Conservation (phyloP, 2,113 vertebrate species). For the Embiotoca jacksoni region DNA sequence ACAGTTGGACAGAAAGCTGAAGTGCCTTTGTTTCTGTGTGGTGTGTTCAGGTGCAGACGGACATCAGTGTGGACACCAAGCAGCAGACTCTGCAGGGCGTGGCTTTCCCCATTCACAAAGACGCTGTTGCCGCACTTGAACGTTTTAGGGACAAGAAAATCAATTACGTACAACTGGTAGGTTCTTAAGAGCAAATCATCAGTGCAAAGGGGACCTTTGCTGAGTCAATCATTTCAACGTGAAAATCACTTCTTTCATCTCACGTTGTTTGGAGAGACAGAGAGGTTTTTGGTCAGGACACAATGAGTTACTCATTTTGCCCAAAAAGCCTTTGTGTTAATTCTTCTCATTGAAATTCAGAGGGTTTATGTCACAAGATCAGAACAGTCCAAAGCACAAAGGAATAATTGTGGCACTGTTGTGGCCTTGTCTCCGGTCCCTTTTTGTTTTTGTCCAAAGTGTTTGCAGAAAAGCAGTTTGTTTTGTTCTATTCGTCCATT, state of each 20-base stretch:
- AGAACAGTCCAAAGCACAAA: constrained; percentile 63
- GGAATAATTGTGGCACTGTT: constrained; percentile 44
- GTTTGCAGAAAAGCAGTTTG: not conserved
- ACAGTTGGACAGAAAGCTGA: not conserved
- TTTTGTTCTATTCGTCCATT: not conserved
- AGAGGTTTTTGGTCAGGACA: constrained; percentile 26
- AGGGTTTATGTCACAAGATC: constrained; percentile 61
- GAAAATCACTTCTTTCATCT: not conserved
- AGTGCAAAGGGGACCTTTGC: not conserved
- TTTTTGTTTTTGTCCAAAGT: constrained; percentile 38
- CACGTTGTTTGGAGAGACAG: not conserved
- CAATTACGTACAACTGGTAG: constrained; percentile 97
- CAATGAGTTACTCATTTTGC: constrained; percentile 49
- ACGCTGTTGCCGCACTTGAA: constrained; percentile 91
- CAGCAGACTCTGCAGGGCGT: constrained; percentile 96
- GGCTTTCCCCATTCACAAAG: constrained; percentile 92
- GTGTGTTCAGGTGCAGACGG: constrained; percentile 89
- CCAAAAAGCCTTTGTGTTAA: constrained; percentile 58
- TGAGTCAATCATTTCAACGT: not conserved
- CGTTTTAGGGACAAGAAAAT: constrained; percentile 88
- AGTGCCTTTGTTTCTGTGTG: constrained; percentile 1
- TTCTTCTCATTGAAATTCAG: constrained; percentile 67
- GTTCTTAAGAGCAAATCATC: constrained; percentile 54
- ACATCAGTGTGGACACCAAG: constrained; percentile 93
- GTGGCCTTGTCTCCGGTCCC: constrained; percentile 28